Base-by-base conservation (phyloP, 2,888 invertebrate species). In the Acronicta psi region DNA sequence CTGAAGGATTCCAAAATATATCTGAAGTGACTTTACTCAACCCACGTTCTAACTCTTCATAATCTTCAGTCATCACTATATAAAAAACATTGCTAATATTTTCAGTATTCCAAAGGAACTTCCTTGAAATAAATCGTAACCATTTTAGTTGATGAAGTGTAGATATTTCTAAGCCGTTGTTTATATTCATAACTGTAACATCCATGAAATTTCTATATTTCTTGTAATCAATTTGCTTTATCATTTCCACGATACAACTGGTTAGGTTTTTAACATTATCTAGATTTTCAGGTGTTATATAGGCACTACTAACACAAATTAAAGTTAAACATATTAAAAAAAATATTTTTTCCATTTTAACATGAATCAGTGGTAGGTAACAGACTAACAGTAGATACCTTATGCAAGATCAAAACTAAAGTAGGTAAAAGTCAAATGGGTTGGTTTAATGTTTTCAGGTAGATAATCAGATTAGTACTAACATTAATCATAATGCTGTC, bases 1-100 rank as follows among this genome's bases (percentile, higher is more conserved):
- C 79, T 36, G 37, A 45, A 16, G 83, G 81, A 55, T 80, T 82
- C 81, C 85, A 87, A 38, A 73, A 78, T 13, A 13, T 34, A 41
- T 83, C 82, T 6, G 62, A 50, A 56, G 57, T 71, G 4, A 73
- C 49, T 29, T 58, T 31, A 10, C 59, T 41, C 13, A 87, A 53
- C 1, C 73, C 79, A 2, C 40, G 34, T 55, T 54, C 18, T n/a
- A 85, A 68, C 37, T 81, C 79, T 17, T 64, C 20, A 20, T 68
- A 76, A 66, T 79, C 46, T n/a, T 59, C 20, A 55, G 69, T 68
- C 41, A 68, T 69, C 10, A 80, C 72, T 5, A 87, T 57, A 46
- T 84, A 83, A 25, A 78, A 59, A 5, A 61, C n/a, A 51, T 75
- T 77, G 13, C 43, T 52, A 7, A 77, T 17, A 18, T 52, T 67